Conservation (phyloP, 2,113 vertebrate species). For the Eudyptes chrysolophus region DNA sequence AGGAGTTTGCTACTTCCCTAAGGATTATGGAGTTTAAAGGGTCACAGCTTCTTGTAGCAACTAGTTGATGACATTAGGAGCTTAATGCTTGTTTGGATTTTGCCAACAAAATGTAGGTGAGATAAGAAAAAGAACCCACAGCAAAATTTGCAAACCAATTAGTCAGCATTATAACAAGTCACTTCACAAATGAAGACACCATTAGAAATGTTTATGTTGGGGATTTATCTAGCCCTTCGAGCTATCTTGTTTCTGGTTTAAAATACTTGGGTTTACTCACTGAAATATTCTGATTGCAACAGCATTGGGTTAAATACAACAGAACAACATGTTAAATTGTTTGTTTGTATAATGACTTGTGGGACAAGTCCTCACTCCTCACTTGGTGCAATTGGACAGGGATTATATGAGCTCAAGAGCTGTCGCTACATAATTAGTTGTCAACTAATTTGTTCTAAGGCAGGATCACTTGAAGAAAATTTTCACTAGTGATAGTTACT, state of each 20-base stretch:
- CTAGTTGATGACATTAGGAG: not conserved
- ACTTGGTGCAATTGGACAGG: not conserved
- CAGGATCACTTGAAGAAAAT: not conserved
- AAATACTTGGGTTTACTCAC: not conserved
- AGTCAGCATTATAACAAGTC: not conserved
- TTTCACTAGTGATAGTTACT: not conserved
- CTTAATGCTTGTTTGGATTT: constrained; percentile 39
- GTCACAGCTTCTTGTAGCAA: not conserved
- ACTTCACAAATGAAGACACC: not conserved
- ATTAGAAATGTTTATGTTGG: constrained; percentile 12
- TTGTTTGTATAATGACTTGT: constrained; percentile 17
- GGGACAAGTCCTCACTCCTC: not conserved
- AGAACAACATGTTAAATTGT: not conserved
- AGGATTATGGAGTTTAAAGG: constrained; percentile 38
- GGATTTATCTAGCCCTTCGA: constrained; percentile 3
- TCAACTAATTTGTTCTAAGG: constrained; percentile 2
- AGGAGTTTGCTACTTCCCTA: not conserved
- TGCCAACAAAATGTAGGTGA: not conserved
- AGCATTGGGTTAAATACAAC: not conserved
- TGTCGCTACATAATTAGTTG: not conserved
- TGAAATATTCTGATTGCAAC: not conserved
- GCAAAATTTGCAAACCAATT: constrained; percentile 23
- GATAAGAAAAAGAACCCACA: constrained; percentile 16
- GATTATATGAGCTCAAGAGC: constrained; percentile 2
- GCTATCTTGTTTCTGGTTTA: constrained; percentile 38